Evolutionary conservation across 1,140 invertebrate species (phyloP).

Genomic region (Neodiprion virginianus): DNA sequence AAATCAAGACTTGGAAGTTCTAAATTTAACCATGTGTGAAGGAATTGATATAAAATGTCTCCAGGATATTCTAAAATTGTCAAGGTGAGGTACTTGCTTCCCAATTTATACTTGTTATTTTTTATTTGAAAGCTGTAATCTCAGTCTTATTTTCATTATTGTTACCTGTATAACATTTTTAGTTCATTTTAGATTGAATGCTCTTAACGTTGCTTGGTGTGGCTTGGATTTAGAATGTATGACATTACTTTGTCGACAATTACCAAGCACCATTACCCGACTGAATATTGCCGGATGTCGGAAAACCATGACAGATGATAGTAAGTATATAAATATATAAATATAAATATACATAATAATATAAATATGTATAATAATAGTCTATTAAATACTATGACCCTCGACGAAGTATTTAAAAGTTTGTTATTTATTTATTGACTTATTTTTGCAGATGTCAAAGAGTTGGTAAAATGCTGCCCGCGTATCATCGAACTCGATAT

Average conservation of each 20-base stretch:
- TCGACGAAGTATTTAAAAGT: constrained; percentile 12
- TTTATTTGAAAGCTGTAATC: background rate
- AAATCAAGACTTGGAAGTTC: constrained; percentile 71
- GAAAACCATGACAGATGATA: constrained; percentile 75
- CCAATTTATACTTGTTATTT: background rate
- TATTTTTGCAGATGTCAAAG: constrained; percentile 69
- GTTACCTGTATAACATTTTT: constrained; percentile 27
- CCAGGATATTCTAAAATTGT: constrained; percentile 66
- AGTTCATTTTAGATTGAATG: constrained; percentile 67
- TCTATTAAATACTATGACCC: background rate
- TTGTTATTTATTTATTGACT: constrained; percentile 8
- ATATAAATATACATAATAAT: background rate
- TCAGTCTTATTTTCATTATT: background rate
- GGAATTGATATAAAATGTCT: constrained; percentile 70
- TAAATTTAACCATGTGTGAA: constrained; percentile 78
- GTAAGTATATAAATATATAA: constrained; percentile 62
- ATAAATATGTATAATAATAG: background rate
- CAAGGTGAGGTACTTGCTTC: constrained; percentile 61
- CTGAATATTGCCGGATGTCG: constrained; percentile 84
- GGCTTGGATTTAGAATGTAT: constrained; percentile 68
- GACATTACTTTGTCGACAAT: constrained; percentile 65
- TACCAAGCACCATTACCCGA: constrained; percentile 71
- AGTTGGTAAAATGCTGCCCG: constrained; percentile 71
- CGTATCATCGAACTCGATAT: constrained; percentile 83
- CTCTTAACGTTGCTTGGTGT: constrained; percentile 86